Evolutionary conservation across 2,113 vertebrate genomes (phyloP), one percentile per base, ranked within the genome.

Genomic region (Phalacrocorax pelagicus): DNA sequence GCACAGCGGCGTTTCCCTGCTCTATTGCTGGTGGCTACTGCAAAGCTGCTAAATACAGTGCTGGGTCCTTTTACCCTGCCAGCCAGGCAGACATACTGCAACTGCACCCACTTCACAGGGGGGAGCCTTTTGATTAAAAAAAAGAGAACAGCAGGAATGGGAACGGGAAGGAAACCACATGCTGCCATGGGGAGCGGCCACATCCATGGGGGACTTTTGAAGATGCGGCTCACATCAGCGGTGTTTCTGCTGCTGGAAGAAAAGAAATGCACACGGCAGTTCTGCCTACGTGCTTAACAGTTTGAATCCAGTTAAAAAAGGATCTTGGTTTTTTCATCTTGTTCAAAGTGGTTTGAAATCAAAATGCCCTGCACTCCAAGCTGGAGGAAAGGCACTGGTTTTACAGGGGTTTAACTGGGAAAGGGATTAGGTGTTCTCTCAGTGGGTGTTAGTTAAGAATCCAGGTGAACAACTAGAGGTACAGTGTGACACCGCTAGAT

Each of bases 161-260:
- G 69, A 91, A 65, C 0, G 15, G 40, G 66, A 79, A 87, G 66
- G 74, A 87, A 91, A 54, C 23, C 22, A 51, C 46, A 13, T 0
- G 0, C 11, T 81, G 69, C 47, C 52, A 22, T 0, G 0, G 55
- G 63, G 72, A 88, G 63, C 2, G 0, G n/a, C 38, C 57, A 30
- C 36, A 18, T 32, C 89, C 11, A 0, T 27, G 57, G 81, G 72
- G 74, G 73, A 36, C 86, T 92, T 92, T 75, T 81, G 90, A 95
- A 95, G 87, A 55, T 2, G 15, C 6, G 2, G 72, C 89, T 95
- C 87, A 13, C 63, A 58, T 30, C 88, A 70, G 51, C 11, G 6
- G 26, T 42, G 32, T 55, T 85, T 54, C 44, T 90, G 47, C 86
- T 47, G 38, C 66, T 81, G 70, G 57, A 90, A 77, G 69, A 38